phyloP scores from a whole-genome alignment of 2,797 vertebrate species.

The Channa striata region DNA sequence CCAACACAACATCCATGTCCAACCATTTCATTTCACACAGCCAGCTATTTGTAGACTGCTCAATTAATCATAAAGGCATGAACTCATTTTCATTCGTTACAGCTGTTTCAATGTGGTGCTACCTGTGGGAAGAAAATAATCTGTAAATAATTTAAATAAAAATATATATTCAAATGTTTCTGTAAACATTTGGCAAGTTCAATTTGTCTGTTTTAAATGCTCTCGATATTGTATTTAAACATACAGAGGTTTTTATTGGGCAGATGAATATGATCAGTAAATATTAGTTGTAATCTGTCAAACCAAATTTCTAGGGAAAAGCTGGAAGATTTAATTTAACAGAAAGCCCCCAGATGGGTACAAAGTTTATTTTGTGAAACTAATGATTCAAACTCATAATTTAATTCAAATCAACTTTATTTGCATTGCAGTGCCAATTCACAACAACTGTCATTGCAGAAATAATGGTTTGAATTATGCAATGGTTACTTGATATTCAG shows the following conservation, averaged over 20 bases:
- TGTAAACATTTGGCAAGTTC: conserved; percentile 68
- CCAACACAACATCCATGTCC: conserved; percentile 41
- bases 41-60: conserved; percentile 73
- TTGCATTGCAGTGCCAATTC: too few species aligned
- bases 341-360: background rate
- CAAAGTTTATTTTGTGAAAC: background rate
- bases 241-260: background rate
- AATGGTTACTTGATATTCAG: background rate
- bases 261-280: background rate
- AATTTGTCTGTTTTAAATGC: conserved; percentile 41
- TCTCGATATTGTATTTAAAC: conserved; percentile 18
- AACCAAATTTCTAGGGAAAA: background rate
- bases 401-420: too few species aligned
- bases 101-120: conserved; percentile 77
- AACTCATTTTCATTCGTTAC: conserved; percentile 55
- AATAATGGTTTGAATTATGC: background rate
- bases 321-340: background rate
- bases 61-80: conserved; percentile 77
- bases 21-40: conserved; percentile 61
- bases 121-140: conserved; percentile 56
- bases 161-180: conserved; percentile 73
- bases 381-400: background rate
- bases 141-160: conserved; percentile 90
- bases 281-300: background rate
- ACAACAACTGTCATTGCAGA: background rate